These are phyloP conservation scores for Hippocampus guttulatus DNA, from an alignment of 2,113 vertebrate species.

Conservation along the genomic window DNA sequence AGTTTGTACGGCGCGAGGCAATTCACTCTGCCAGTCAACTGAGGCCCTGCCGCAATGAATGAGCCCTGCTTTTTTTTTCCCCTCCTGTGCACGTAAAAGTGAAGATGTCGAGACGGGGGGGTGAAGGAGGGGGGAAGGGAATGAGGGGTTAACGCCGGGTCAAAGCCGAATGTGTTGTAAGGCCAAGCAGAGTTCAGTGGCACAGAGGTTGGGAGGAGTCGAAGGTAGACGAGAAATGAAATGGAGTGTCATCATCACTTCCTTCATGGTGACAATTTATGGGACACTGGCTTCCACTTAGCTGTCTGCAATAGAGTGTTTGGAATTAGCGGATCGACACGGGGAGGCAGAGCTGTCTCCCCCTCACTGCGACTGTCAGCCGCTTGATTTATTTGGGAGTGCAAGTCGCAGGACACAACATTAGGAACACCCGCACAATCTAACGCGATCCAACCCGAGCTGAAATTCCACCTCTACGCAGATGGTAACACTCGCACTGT, in stretches of 20 bases:
- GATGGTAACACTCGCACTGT: neutral
- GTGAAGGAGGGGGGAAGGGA: neutral
- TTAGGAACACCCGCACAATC: neutral
- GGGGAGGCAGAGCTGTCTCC: neutral
- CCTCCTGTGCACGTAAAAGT: neutral
- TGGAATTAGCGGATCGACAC: neutral
- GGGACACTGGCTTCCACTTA: neutral
- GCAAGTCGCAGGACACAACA: neutral
- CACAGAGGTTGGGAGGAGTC: neutral
- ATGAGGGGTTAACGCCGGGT: constrained; percentile 5
- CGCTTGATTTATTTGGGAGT: neutral
- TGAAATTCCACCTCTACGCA: neutral
- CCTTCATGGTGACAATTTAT: neutral
- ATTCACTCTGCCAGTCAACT: constrained; percentile 1
- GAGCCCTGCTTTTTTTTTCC: neutral
- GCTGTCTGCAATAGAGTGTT: neutral
- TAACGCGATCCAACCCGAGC: neutral
- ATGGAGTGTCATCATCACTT: neutral
- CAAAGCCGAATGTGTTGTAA: neutral
- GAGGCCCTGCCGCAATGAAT: neutral
- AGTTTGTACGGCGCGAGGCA: neutral
- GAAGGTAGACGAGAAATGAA: constrained; percentile 3
- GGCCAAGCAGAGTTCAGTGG: constrained; percentile 8
- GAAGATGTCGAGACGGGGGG: neutral
- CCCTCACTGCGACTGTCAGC: neutral